Evolutionary conservation across 2,888 invertebrate species (phyloP), one percentile per base, ranked within the genome.

Genomic region (Ischnus inquisitorius): DNA sequence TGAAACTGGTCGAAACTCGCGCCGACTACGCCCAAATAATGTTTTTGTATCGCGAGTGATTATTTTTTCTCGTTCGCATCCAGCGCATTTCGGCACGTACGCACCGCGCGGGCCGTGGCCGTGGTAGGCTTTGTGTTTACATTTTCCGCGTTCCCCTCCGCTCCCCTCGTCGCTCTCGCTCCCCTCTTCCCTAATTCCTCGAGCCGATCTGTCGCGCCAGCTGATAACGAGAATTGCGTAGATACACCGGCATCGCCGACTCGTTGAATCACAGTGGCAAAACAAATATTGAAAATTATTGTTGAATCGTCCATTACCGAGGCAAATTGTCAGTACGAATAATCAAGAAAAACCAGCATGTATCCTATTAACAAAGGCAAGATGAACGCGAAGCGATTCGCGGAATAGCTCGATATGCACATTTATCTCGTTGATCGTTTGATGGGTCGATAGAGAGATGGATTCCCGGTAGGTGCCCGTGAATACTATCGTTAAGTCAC

Each of bases 11-110:
- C 22, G 10, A 8, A 10, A 19, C 28, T 22, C n/a, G 12, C 41
- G 12, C 2, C 71, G 0, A 43, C 57, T 10, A 25, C 60, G 28
- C 19, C 34, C 46, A 16, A 16, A 4, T 16, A 28, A 43, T 43
- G 25, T 46, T 43, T 16, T 72, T 41, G 14, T 71, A 41, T 41
- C 34, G 34, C 25, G 22, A 41, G 16, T 16, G 8, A 51, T 19
- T 34, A 34, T 71, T 14, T 41, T 41, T 71, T 43, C 57, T 12
- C 14, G 5, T 51, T 51, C 19, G 71, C 57, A 34, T 41, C 12
- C 14, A 51, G n/a, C 39, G 43, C 57, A 60, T 60, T 72, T 60
- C 41, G 60, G 14, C 72, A 74, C 62, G 57, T 46, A 60, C 54
- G 43, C 71, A 41, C 2, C 22, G 25, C 22, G 25, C 22, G 0